Evolutionary conservation across 2,797 vertebrate species (phyloP).

Genomic region (Lepilemur septentrionalis): DNA sequence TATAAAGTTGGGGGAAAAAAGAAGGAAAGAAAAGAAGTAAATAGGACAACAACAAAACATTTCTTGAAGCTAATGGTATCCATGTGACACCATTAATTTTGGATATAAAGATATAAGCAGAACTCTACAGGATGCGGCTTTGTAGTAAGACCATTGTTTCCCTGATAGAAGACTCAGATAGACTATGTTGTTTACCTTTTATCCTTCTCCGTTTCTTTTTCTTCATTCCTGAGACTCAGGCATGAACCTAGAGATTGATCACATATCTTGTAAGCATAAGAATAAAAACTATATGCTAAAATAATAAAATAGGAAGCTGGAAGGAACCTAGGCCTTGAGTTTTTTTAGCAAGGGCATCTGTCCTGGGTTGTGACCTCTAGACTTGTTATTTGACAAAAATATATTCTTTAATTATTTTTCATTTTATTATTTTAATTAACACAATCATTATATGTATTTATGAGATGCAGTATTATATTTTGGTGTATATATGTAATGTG

Average conservation of each 20-base stretch:
- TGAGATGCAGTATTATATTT: background rate
- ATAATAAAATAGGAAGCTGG: background rate
- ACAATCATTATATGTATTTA: background rate
- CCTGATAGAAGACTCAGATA: background rate
- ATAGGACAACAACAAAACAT: background rate
- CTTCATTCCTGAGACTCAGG: background rate
- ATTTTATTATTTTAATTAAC: background rate
- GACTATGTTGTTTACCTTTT: background rate
- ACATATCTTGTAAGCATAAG: background rate
- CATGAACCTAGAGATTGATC: background rate
- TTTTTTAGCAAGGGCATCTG: background rate
- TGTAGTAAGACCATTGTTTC: background rate
- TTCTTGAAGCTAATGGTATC: background rate
- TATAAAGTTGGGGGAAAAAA: background rate
- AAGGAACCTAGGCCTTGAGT: background rate
- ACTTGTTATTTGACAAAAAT: background rate
- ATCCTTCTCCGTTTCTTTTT: background rate
- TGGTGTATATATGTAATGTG: background rate
- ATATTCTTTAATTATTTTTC: background rate
- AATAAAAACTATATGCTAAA: background rate
- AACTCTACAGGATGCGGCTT: background rate
- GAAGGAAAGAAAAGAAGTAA: background rate
- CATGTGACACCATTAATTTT: background rate
- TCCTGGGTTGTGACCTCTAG: background rate
- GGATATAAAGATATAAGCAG: background rate